A percentile compares a stretch with the other conserved stretches of the same genome.
phyloP scores from a whole-genome alignment of 2,113 vertebrate species.

The Electrona antarctica region DNA sequence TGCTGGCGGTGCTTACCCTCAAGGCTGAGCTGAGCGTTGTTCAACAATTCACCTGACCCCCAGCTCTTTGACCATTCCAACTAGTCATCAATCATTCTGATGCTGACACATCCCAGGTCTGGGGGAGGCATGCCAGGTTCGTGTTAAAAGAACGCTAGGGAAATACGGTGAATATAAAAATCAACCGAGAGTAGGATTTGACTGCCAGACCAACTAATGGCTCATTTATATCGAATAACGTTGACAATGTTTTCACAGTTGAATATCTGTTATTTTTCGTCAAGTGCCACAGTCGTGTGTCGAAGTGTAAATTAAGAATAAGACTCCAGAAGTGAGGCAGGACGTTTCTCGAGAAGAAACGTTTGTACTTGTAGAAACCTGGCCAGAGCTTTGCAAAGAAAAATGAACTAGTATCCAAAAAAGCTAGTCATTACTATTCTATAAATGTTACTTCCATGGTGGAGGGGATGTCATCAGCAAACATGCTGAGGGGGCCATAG shows the following conservation, averaged over 20 bases:
- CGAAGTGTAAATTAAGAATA: too few species aligned
- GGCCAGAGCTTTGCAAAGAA: background rate
- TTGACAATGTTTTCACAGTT: background rate
- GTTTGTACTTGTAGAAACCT: background rate
- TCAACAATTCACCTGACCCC: conserved; percentile 66
- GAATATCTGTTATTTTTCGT: background rate
- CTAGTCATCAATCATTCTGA: conserved; percentile 49
- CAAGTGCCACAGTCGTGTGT: too few species aligned
- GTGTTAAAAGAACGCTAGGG: conserved; percentile 55
- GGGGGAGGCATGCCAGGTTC: conserved; percentile 34
- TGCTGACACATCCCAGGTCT: conserved; percentile 14
- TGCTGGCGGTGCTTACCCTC: conserved; percentile 63
- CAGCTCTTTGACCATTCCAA: conserved; percentile 30
- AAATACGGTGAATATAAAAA: conserved; percentile 28
- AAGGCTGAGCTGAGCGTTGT: conserved; percentile 62
- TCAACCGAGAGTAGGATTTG: background rate
- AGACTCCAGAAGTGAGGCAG: background rate
- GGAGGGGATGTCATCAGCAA: conserved; percentile 24
- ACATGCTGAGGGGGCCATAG: conserved; percentile 82
- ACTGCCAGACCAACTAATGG: conserved; percentile 18
- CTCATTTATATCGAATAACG: background rate
- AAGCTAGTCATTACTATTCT: background rate
- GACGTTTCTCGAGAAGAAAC: conserved; percentile 1
- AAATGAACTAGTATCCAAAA: background rate
- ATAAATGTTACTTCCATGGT: background rate